phyloP scores from a whole-genome alignment of 1,140 invertebrate genomes.

The Spodoptera frugiperda region DNA sequence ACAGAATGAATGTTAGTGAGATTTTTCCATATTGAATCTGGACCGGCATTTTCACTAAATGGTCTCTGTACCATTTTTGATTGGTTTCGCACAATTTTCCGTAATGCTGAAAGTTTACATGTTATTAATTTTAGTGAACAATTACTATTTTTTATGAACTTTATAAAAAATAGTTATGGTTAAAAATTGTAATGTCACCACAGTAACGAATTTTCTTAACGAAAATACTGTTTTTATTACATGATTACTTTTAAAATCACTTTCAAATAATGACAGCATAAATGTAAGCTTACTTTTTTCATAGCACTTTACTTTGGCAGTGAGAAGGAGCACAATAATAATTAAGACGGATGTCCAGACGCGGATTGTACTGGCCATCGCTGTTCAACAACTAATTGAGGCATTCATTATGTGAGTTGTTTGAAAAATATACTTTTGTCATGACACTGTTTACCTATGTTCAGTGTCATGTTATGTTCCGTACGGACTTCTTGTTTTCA shows the following conservation, averaged over 20 bases:
- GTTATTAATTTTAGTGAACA: neutral
- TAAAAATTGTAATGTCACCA: too few species aligned
- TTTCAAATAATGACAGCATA: neutral
- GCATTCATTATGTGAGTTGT: neutral
- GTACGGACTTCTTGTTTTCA: constrained; percentile 17
- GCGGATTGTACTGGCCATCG: constrained; percentile 20
- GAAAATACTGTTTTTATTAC: too few species aligned
- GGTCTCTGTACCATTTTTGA: constrained; percentile 77
- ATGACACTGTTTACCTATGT: constrained; percentile 17
- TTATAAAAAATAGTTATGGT: too few species aligned
- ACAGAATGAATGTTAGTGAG: constrained; percentile 24
- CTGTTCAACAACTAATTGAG: constrained; percentile 8
- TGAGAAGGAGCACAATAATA: constrained; percentile 1
- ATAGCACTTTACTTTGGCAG: constrained; percentile 52
- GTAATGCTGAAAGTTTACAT: constrained; percentile 63
- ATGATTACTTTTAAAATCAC: too few species aligned
- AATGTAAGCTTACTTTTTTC: constrained; percentile 69
- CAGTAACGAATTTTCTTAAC: too few species aligned
- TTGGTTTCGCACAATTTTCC: constrained; percentile 77
- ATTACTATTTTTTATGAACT: neutral
- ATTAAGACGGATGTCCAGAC: constrained; percentile 14
- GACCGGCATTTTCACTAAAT: constrained; percentile 60
- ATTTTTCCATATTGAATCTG: constrained; percentile 52
- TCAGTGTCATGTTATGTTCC: neutral
- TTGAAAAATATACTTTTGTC: constrained; percentile 8